These are phyloP conservation scores for Tetragnatha versicolor DNA, from an alignment of 1,140 invertebrate species.

Conservation along the genomic window DNA sequence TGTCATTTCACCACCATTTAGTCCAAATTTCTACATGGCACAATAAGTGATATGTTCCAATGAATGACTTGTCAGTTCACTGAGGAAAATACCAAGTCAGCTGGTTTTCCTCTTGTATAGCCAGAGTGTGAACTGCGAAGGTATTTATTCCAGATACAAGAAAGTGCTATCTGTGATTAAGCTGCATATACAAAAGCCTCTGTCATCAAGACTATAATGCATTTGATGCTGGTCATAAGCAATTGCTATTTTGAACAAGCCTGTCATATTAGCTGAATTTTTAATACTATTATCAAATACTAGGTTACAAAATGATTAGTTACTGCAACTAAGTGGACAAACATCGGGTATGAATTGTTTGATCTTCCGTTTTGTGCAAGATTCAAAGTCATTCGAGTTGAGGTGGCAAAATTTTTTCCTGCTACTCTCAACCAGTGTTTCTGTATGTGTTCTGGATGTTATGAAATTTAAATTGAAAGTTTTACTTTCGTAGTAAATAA, in stretches of 20 bases:
- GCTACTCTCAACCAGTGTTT: neutral
- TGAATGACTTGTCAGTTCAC: neutral
- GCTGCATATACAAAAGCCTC: too few relatives aligned
- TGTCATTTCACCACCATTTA: neutral
- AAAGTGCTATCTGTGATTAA: too few relatives aligned
- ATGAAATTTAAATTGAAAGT: neutral
- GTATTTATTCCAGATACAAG: too few relatives aligned
- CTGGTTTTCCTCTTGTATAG: too few relatives aligned
- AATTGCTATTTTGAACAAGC: neutral
- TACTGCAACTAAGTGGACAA: neutral
- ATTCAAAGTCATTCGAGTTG: too few relatives aligned
- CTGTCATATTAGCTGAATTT: neutral
- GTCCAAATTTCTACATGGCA: neutral
- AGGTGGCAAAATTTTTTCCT: neutral
- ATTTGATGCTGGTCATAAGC: too few relatives aligned
- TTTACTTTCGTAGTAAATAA: neutral
- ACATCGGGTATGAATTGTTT: neutral
- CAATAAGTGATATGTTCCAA: neutral
- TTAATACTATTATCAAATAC: neutral
- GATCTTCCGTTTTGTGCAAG: too few relatives aligned
- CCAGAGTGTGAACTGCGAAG: too few relatives aligned
- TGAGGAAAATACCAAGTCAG: neutral
- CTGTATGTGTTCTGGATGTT: neutral
- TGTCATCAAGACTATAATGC: too few relatives aligned
- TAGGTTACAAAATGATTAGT: neutral